These are phyloP conservation scores for Conus ventricosus DNA, from an alignment of 1,140 invertebrate genomes.

Conservation along the genomic window DNA sequence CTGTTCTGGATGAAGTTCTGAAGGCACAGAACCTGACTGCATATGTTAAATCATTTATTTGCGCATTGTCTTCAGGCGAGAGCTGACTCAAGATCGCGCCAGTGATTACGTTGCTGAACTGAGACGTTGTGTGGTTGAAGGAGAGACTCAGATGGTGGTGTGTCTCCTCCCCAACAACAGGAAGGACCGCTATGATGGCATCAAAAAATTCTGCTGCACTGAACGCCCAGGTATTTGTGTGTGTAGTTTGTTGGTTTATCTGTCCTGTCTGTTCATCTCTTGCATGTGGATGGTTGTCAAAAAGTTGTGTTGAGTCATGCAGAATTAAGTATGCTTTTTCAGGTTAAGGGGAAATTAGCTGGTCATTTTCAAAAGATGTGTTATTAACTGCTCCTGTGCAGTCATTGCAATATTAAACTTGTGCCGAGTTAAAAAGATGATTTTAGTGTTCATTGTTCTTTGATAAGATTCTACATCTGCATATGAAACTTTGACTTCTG, in stretches of 20 bases:
- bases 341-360: constrained; percentile 9
- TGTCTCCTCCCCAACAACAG: constrained; percentile 68
- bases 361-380: no score
- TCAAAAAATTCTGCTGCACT: constrained; percentile 91
- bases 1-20: no score
- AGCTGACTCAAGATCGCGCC: constrained; percentile 62
- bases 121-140: constrained; percentile 44
- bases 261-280: no score
- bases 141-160: constrained; percentile 65
- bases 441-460: no score
- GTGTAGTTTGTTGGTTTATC: no score
- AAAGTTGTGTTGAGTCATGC: neutral
- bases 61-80: constrained; percentile 46
- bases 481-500: no score
- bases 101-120: constrained; percentile 61
- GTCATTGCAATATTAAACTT: no score
- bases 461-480: no score
- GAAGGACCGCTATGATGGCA: constrained; percentile 89
- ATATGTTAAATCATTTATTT: neutral
- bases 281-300: neutral
- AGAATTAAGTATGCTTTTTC: no score
- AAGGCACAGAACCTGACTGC: no score
- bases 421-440: no score
- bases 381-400: no score
- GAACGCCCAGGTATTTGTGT: constrained; percentile 80